Evolutionary conservation across 2,888 invertebrate species (phyloP), one percentile per base, ranked within the genome.

Genomic region (Tuberolachnus salignus): DNA sequence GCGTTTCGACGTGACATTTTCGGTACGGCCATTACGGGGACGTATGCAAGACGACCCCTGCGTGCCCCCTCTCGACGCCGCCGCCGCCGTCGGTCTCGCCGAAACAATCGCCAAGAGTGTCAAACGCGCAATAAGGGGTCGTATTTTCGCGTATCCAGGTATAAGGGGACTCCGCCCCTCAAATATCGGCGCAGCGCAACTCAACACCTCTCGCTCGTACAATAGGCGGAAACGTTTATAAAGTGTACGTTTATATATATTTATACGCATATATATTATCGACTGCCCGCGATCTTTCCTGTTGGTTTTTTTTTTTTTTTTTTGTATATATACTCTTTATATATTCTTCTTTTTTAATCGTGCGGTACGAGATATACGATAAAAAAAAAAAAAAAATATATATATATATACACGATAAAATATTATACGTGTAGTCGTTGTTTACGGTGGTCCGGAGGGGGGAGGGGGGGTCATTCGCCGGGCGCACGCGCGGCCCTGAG

Each of bases 1-100:
- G 34, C 34, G 6, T 34, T 34, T 34, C 6, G 34, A 34, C 3
- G 34, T 34, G 6, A 16, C n/a, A 14, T 44, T 44, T 70, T 55
- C n/a, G 19, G 16, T 42, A 55, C 70, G 70, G 70, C 70, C 70
- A 70, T 70, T 70, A 69, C 67, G 67, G n/a, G n/a, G 9, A 16
- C 23, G 46, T 21, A 11, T 44, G 63, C 57, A 19, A 19, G 9
- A 42, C 63, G 64, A n/a, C 49, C 69, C 69, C 69, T 34, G 53
- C 19, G 53, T 13, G 34, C 51, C 67, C 51, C 51, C 51, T n/a
- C n/a, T n/a, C n/a, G n/a, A n/a, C n/a, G n/a, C n/a, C n/a, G n/a
- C n/a, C n/a, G n/a, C n/a, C n/a, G n/a, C n/a, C n/a, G n/a, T n/a
- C n/a, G n/a, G n/a, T n/a, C n/a, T n/a, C 34, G 6, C 34, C 34